Evolutionary conservation across 1,140 invertebrate species (phyloP).

Genomic region (Trissolcus basalis): DNA sequence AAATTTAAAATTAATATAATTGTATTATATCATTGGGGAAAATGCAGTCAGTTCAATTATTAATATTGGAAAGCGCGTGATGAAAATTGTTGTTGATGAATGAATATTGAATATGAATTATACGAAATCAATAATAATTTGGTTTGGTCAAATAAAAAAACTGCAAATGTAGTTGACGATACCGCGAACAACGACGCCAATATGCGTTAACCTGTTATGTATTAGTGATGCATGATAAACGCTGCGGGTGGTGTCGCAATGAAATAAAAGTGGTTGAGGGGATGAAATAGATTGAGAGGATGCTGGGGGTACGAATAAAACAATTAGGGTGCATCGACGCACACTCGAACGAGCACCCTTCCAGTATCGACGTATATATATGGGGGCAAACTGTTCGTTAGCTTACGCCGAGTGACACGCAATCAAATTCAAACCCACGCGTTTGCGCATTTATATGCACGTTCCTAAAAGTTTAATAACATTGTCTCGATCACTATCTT

Average conservation of each 20-base stretch:
- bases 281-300: conserved; percentile 73
- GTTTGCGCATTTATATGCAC: conserved; percentile 54
- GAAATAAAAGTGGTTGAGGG: conserved; percentile 72
- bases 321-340: conserved; percentile 73
- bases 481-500: conserved; percentile 26
- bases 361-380: conserved; percentile 59
- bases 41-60: too few relatives aligned
- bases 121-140: conserved; percentile 40
- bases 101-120: conserved; percentile 32
- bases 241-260: conserved; percentile 74
- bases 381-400: conserved; percentile 62
- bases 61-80: too few relatives aligned
- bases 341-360: conserved; percentile 73
- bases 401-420: conserved; percentile 55
- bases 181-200: conserved; percentile 49
- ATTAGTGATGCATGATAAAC: conserved; percentile 74
- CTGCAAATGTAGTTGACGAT: conserved; percentile 56
- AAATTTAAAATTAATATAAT: too few relatives aligned
- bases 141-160: conserved; percentile 47
- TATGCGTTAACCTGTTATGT: conserved; percentile 73
- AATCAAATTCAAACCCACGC: conserved; percentile 60
- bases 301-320: conserved; percentile 72
- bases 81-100: too few relatives aligned
- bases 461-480: conserved; percentile 53
- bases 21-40: too few relatives aligned